Evolutionary conservation across 1,140 invertebrate species (phyloP), one percentile per base, ranked within the genome.

Genomic region (Sitodiplosis mosellana): DNA sequence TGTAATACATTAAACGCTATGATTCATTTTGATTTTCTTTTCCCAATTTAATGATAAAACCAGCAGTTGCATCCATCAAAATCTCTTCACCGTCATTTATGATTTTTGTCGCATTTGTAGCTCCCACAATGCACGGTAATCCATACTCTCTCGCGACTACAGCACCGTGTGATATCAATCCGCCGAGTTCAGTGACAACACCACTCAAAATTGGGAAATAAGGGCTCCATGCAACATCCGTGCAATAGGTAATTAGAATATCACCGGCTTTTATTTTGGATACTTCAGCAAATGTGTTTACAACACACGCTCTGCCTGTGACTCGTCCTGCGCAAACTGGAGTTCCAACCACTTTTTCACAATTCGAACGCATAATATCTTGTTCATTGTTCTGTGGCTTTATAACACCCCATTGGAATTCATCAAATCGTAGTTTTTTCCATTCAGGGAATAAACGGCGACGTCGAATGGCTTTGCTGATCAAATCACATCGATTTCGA

Each of bases 71-170:
- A 2, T 60, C 60, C 7, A 74, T 53, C 11, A 63, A 53, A 0
- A 74, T 63, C 14, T 53, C 58, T 52, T 75, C 71, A 64, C 86
- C 86, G 27, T 80, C 81, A 53, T 69, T 67, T 51, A 89, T 82
- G 3, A 71, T 53, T 50, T 69, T 60, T 0, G 83, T 87, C 1
- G 80, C 84, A 49, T 71, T 65, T 40, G 70, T 61, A 1, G 78
- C 79, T 12, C 81, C 83, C 12, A 89, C 79, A 27, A 90, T 71
- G 59, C 85, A 88, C 0, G 87, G 86, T 19, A 90, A 57, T 0
- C 85, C 84, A 61, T 86, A 89, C 65, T 90, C 87, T 52, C 86
- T 68, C 2, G 86, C 86, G n/a, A 90, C 82, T 1, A 89, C 86
- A 46, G 86, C 85, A 81, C 81, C 87, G 56, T 91, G 86, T 37